Evolutionary conservation across 2,888 invertebrate species (phyloP).

Genomic region (Parnassius smintheus): DNA sequence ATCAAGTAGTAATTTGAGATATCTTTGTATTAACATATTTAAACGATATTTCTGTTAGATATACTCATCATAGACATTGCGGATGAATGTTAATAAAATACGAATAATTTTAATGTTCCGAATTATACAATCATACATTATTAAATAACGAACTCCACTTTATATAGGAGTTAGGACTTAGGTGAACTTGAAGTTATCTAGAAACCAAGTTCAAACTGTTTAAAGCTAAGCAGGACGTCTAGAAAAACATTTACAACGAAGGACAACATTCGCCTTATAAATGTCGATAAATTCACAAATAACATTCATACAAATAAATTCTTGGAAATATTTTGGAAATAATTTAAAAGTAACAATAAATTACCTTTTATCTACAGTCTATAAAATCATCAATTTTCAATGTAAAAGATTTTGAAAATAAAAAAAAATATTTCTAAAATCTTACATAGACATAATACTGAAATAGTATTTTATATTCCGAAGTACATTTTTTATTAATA

Average conservation of each 20-base stretch:
- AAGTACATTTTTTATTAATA: slow-evolving; percentile 49
- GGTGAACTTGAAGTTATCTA: slow-evolving; percentile 35
- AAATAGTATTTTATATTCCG: slow-evolving; percentile 63
- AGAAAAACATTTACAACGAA: slow-evolving; percentile 52
- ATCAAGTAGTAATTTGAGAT: slow-evolving; percentile 7
- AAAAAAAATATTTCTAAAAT: slow-evolving; percentile 61
- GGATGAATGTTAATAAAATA: neutral
- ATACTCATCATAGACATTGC: slow-evolving; percentile 2
- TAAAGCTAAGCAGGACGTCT: slow-evolving; percentile 77
- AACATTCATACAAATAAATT: slow-evolving; percentile 54
- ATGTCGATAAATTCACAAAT: slow-evolving; percentile 45
- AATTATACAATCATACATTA: neutral
- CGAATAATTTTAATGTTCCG: neutral
- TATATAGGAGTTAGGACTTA: slow-evolving; percentile 37
- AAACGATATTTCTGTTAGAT: slow-evolving; percentile 3
- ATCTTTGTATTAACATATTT: slow-evolving; percentile 24
- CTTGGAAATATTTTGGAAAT: slow-evolving; percentile 72
- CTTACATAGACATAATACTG: slow-evolving; percentile 78
- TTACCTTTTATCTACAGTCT: slow-evolving; percentile 71
- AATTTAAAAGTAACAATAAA: slow-evolving; percentile 78
- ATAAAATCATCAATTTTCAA: slow-evolving; percentile 71
- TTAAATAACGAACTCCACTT: slow-evolving; percentile 26
- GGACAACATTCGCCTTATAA: slow-evolving; percentile 49
- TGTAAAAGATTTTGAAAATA: slow-evolving; percentile 65
- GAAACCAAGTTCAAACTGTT: slow-evolving; percentile 57